Base-by-base conservation (phyloP, 2,797 vertebrate species). In the Sebastes wilsoni region DNA sequence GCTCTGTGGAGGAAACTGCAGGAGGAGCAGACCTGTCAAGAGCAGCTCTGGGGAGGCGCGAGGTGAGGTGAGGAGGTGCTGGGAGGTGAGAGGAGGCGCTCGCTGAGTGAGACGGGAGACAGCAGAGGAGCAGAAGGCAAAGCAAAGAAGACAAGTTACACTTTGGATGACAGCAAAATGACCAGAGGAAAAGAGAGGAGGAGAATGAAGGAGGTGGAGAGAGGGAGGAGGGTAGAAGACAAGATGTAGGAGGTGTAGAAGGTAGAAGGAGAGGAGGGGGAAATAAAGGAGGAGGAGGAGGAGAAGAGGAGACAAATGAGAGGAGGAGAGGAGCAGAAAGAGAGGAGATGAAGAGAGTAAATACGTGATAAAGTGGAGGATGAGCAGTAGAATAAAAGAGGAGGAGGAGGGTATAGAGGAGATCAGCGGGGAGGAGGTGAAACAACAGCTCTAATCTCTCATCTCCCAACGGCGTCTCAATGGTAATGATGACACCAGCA, bases 401-500 rank as follows among this genome's bases (percentile, higher is more conserved):
- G 27, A 67, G 34, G 42, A 46, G 42, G 42, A 46, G 16, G 42
- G 42, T 46, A 46, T 46, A 46, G 58, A 38, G n/a, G 56, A 66
- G 69, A 82, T 65, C 72, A 77, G 69, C 65, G 16, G 16, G 42
- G 16, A 68, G 28, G 72, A 68, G 28, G 72, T 72, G 52, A 77
- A 77, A 54, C 69, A 84, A 74, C 70, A 78, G 61, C 54, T 56
- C 10, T 36, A 25, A 73, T 77, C 54, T 58, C 66, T 79, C 80
- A 73, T 55, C 52, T 79, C 64, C 56, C 67, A 75, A 52, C 36
- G n/a, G 71, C 71, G 16, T 52, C 27, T 82, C 76, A 79, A 79
- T 67, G 75, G 49, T 79, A 82, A 82, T 72, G 70, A 75, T 81
- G 77, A 79, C 83, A 86, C 69, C 77, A 79, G 69, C 79, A 49